phyloP scores from a whole-genome alignment of 2,113 vertebrate genomes.

The Nothoprocta pentlandii region DNA sequence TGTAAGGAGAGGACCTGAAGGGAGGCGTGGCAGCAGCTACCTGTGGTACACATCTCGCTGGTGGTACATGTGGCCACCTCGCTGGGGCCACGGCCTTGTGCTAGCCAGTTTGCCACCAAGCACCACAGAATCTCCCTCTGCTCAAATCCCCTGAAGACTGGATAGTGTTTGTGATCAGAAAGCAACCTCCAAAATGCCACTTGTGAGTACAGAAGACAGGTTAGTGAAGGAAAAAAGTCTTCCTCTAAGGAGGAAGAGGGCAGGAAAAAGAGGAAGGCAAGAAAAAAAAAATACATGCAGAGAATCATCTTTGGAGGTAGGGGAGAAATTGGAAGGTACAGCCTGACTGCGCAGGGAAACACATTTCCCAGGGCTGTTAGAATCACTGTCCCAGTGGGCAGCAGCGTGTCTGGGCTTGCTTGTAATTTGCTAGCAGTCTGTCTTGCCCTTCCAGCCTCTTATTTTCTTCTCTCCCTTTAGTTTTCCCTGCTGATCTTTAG shows the following conservation, averaged over 20 bases:
- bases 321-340: background rate
- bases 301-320: background rate
- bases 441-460: constrained; percentile 42
- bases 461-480: constrained; percentile 28
- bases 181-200: background rate
- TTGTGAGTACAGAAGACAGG: background rate
- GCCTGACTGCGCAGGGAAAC: background rate
- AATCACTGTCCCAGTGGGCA: constrained; percentile 30
- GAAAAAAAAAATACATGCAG: background rate
- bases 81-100: background rate
- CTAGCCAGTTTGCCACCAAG: constrained; percentile 13
- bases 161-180: background rate
- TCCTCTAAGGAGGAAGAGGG: background rate
- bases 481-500: constrained; percentile 24
- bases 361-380: constrained; percentile 47
- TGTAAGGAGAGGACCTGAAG: background rate
- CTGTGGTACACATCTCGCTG: background rate
- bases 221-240: background rate
- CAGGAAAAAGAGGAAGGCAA: background rate
- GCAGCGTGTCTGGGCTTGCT: constrained; percentile 34
- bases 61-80: background rate
- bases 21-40: background rate
- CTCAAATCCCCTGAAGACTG: constrained; percentile 22
- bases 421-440: constrained; percentile 65
- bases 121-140: background rate